phyloP scores from a whole-genome alignment of 2,888 invertebrate genomes.

The Eilema sororculum region DNA sequence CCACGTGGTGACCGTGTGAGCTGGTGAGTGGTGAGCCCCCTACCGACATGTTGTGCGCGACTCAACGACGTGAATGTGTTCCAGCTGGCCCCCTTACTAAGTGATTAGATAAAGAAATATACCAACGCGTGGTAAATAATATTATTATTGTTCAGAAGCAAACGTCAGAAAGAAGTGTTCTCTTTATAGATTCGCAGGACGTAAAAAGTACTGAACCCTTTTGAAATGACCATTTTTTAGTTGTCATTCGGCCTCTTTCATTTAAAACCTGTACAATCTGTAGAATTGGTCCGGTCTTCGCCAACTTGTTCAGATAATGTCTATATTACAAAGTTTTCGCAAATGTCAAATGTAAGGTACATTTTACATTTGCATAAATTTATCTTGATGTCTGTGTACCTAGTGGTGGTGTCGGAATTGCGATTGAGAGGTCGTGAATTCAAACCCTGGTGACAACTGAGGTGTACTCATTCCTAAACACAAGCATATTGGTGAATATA shows the following conservation, averaged over 20 bases:
- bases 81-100: not conserved
- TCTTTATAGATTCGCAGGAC: not conserved
- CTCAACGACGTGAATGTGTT: not conserved
- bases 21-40: not conserved
- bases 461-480: too few relatives aligned
- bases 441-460: too few relatives aligned
- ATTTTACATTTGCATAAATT: not conserved
- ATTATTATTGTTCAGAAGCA: not conserved
- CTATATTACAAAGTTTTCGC: not conserved
- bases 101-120: not conserved
- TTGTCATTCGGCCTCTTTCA: not conserved
- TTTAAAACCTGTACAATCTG: not conserved
- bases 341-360: not conserved
- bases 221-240: too few relatives aligned
- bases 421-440: too few relatives aligned
- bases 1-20: constrained; percentile 71
- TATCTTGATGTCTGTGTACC: too few relatives aligned
- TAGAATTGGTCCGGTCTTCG: not conserved
- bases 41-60: not conserved
- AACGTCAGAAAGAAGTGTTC: not conserved
- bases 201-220: not conserved
- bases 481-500: too few relatives aligned
- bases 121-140: not conserved
- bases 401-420: too few relatives aligned
- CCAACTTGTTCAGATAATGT: not conserved